Percentiles rank a stretch among this genome's conserved stretches.
phyloP scores from a whole-genome alignment of 2,888 invertebrate species.

The Hydroisotoma schaefferi region DNA sequence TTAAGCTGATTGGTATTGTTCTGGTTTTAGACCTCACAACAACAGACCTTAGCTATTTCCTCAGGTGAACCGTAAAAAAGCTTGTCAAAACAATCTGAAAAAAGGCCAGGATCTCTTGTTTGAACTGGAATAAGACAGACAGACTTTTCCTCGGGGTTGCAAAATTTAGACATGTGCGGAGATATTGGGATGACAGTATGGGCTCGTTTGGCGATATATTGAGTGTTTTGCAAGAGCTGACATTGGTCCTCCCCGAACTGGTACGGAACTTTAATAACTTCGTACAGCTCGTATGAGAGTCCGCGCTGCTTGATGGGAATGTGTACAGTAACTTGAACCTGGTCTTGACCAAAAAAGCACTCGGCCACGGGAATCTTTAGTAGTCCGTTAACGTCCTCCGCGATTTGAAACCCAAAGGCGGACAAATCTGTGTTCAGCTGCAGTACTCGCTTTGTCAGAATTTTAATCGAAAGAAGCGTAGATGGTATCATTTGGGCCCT shows the following conservation, averaged over 20 bases:
- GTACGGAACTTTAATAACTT: not conserved
- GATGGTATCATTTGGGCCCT: not conserved
- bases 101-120: not conserved
- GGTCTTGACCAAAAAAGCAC: not conserved
- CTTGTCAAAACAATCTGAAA: not conserved
- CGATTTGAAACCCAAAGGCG: not conserved
- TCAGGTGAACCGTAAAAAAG: not conserved
- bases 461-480: not conserved
- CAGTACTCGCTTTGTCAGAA: not conserved
- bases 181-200: not conserved
- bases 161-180: too few species aligned
- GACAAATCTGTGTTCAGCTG: not conserved
- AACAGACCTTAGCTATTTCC: not conserved
- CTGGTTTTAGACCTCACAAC: too few species aligned
- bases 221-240: not conserved
- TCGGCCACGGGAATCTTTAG: not conserved
- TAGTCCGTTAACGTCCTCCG: not conserved
- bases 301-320: not conserved
- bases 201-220: not conserved
- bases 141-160: not conserved
- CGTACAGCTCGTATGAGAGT: not conserved
- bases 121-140: not conserved
- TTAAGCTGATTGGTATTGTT: too few species aligned
- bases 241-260: not conserved
- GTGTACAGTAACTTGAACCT: not conserved